Evolutionary conservation across 1,140 invertebrate species (phyloP).

Genomic region (Bombus breviceps): DNA sequence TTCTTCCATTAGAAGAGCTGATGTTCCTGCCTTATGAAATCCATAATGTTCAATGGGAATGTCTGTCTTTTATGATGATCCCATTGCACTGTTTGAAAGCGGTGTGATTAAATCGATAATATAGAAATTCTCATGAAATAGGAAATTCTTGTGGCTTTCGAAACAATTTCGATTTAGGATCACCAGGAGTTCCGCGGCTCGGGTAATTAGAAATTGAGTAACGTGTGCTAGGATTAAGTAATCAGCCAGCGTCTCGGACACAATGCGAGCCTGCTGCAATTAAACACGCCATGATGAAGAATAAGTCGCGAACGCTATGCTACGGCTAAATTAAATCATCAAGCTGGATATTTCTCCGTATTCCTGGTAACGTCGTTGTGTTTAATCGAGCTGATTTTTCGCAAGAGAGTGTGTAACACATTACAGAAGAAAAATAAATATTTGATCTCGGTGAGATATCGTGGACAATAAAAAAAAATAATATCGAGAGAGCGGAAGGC

Average conservation of each 20-base stretch:
- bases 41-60: background rate
- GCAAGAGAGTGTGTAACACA: background rate
- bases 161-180: slow-evolving; percentile 4
- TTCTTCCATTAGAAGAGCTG: background rate
- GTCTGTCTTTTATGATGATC: no score
- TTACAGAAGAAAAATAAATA: background rate
- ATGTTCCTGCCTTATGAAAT: background rate
- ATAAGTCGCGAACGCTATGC: slow-evolving; percentile 9
- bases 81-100: background rate
- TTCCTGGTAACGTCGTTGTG: background rate
- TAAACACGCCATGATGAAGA: background rate
- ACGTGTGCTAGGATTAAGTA: slow-evolving; percentile 22
- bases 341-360: background rate
- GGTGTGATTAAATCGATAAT: background rate
- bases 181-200: background rate
- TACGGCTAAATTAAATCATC: slow-evolving; percentile 53
- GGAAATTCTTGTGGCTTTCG: background rate
- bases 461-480: background rate
- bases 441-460: background rate
- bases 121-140: background rate
- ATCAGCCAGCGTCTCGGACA: background rate
- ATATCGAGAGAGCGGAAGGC: background rate
- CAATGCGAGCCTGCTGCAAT: slow-evolving; percentile 30
- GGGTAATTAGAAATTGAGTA: slow-evolving; percentile 37
- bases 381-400: background rate